Evolutionary conservation across 2,797 vertebrate species (phyloP).

Genomic region (Silurus lanzhouensis): DNA sequence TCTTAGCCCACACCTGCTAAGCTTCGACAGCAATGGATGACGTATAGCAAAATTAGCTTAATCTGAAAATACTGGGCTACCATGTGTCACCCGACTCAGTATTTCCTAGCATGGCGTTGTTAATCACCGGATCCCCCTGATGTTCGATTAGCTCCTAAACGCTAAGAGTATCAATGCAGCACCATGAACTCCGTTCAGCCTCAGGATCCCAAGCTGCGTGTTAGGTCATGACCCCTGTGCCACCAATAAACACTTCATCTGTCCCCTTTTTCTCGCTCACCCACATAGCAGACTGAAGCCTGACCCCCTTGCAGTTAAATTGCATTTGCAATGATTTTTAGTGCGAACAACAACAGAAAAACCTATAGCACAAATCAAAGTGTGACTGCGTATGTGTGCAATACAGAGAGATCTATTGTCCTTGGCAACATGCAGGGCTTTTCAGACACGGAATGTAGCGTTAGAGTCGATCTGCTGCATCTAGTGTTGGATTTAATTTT

Average conservation of each 20-base stretch:
- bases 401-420: constrained; percentile 24
- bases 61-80: not conserved
- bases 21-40: not conserved
- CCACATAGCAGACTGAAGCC: constrained; percentile 30
- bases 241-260: constrained; percentile 39
- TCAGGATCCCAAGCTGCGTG: constrained; percentile 27
- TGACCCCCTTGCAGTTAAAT: constrained; percentile 42
- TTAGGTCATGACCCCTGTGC: constrained; percentile 46
- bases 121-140: constrained; percentile 36
- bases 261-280: constrained; percentile 19
- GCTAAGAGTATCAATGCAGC: constrained; percentile 46
- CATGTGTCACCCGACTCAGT: not conserved
- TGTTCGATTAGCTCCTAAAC: constrained; percentile 45
- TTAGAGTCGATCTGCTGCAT: constrained; percentile 8
- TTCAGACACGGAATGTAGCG: not conserved
- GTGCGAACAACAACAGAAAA: constrained; percentile 22
- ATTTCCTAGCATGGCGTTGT: not conserved
- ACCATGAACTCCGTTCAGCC: constrained; percentile 34
- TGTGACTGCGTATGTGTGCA: constrained; percentile 10
- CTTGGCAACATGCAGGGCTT: constrained; percentile 7
- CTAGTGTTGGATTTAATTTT: not conserved
- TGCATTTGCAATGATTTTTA: constrained; percentile 53
- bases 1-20: not conserved
- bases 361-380: constrained; percentile 24
- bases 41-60: not conserved